phyloP scores from a whole-genome alignment of 2,888 invertebrate species.

The Polydrusus tereticollis region DNA sequence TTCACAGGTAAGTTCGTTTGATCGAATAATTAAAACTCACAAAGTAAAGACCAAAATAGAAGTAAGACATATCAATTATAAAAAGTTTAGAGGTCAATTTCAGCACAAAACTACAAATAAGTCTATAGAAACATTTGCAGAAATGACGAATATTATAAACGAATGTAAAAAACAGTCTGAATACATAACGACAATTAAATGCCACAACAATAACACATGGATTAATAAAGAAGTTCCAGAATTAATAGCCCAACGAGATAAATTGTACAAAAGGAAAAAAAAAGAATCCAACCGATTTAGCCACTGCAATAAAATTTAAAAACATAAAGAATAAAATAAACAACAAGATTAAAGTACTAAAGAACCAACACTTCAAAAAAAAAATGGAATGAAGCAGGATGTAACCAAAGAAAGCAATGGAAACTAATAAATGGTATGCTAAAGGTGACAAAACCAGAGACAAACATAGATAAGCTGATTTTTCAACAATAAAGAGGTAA shows the following conservation, averaged over 20 bases:
- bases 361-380: not conserved
- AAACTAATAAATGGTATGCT: not conserved
- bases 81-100: not conserved
- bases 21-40: too few relatives aligned
- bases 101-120: not conserved
- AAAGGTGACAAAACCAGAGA: conserved; percentile 33
- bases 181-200: not conserved
- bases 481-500: not conserved
- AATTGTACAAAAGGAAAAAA: not conserved
- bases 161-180: not conserved
- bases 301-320: not conserved
- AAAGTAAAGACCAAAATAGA: not conserved
- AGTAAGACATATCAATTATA: not conserved
- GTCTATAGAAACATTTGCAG: not conserved
- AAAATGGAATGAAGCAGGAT: not conserved
- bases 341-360: too few relatives aligned
- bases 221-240: not conserved
- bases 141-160: not conserved
- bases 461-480: conserved; percentile 1
- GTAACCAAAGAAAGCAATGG: not conserved
- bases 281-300: too few relatives aligned
- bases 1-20: too few relatives aligned
- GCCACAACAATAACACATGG: not conserved
- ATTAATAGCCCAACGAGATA: not conserved
- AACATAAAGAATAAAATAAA: not conserved